Base-by-base conservation (phyloP, 2,888 invertebrate species). In the Acanthopleura granulata region DNA sequence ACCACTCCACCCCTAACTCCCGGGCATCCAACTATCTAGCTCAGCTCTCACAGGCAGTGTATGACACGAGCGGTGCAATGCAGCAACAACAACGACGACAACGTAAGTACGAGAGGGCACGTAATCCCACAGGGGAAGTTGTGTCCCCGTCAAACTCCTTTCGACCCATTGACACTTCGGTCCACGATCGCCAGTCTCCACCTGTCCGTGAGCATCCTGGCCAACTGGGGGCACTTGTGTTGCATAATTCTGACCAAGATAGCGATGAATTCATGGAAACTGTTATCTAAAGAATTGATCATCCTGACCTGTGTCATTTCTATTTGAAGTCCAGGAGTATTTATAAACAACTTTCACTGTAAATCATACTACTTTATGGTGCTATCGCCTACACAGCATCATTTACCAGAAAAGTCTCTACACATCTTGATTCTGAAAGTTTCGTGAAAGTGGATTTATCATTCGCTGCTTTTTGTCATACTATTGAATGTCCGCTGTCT, bases 241-340 rank as follows among this genome's bases (percentile, higher is more conserved):
- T 66, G 66, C 66, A 66, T 27, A 66, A 66, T 66, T 66, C 66
- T 27, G 66, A 66, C 25, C 12, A 66, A 66, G 66, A 66, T 66
- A 66, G 66, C 29, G 66, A 66, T 27, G 66, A 66, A 27, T 66
- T 66, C 66, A 66, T 66, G 66, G 66, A 66, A 27, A 66, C 66
- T 66, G 66, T 66, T 27, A 66, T 66, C 16, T 66, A 14, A 66
- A n/a, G 57, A n/a, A 22, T 57, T 1, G 4, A 57, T 57, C n/a
- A n/a, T n/a, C 22, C 12, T 57, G 57, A 57, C 12, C 22, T 9
- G 3, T 57, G 40, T 40, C 9, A 40, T 40, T 40, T 40, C n/a
- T n/a, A n/a, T n/a, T n/a, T n/a, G n/a, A n/a, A n/a, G n/a, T n/a
- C n/a, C n/a, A n/a, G n/a, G n/a, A n/a, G n/a, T n/a, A n/a, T n/a